Percentiles rank a stretch among this genome's conserved stretches.
Conservation (phyloP, 2,797 vertebrate species). For the Onychomys arenicola region DNA sequence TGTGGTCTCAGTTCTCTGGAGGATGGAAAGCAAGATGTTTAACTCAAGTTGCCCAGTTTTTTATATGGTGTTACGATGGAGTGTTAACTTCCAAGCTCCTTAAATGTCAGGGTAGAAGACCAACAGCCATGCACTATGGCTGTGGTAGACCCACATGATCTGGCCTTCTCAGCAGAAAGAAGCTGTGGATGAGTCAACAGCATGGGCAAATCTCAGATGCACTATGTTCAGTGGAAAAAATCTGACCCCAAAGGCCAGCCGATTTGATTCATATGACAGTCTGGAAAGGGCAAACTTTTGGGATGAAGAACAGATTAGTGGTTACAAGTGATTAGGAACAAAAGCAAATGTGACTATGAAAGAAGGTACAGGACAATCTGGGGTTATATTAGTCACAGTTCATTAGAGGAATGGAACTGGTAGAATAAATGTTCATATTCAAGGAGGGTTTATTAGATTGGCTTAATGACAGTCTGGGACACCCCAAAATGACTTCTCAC, state of each 20-base stretch:
- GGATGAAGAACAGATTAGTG: neutral
- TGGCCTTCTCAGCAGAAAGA: neutral
- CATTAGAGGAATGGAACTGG: neutral
- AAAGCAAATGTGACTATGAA: neutral
- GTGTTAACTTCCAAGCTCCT: neutral
- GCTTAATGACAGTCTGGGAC: neutral
- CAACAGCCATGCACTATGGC: neutral
- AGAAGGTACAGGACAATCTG: neutral
- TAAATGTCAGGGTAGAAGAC: neutral
- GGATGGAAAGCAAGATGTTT: neutral
- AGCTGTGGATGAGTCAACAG: neutral
- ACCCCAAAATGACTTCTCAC: neutral
- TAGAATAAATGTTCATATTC: neutral
- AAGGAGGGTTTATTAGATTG: neutral
- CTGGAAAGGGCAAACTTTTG: neutral
- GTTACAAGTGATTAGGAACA: neutral
- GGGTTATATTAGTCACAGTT: neutral
- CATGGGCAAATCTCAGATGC: neutral
- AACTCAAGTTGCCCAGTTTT: constrained; percentile 15
- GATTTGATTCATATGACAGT: neutral
- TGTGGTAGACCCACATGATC: neutral
- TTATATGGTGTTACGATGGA: neutral
- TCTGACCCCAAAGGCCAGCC: neutral
- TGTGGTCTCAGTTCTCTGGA: neutral
- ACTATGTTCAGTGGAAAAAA: neutral